A percentile compares a stretch with the other conserved stretches of the same genome.
phyloP scores from a whole-genome alignment of 1,140 invertebrate species.

The Zaprionus africanus region DNA sequence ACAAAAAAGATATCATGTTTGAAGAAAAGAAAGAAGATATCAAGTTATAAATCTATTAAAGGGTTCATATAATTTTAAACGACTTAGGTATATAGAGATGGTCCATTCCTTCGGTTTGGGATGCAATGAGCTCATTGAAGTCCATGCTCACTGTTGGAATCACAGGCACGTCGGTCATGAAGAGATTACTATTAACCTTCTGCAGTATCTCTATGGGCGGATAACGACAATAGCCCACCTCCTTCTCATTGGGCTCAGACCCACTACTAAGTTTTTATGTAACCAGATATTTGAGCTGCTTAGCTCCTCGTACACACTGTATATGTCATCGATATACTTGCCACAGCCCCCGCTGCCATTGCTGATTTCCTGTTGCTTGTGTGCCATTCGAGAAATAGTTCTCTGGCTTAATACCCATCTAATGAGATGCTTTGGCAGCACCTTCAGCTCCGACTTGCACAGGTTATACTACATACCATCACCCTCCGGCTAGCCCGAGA shows the following conservation, averaged over 20 bases:
- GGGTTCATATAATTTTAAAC: conserved; percentile 87
- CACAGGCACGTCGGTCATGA: conserved; percentile 91
- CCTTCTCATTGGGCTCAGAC: conserved; percentile 95
- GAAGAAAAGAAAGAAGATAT: no score
- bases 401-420: conserved; percentile 96
- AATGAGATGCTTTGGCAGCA: conserved; percentile 89
- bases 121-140: conserved; percentile 89
- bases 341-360: conserved; percentile 62
- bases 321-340: conserved; percentile 90
- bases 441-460: conserved; percentile 87
- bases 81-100: conserved; percentile 85
- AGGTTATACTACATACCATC: conserved; percentile 88
- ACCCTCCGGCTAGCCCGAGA: conserved; percentile 96
- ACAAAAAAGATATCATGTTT: no score
- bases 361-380: conserved; percentile 72
- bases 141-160: conserved; percentile 88
- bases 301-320: conserved; percentile 92
- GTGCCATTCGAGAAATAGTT: conserved; percentile 92
- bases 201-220: conserved; percentile 93
- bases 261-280: conserved; percentile 97
- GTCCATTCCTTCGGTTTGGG: conserved; percentile 86
- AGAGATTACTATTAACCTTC: conserved; percentile 91
- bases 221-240: conserved; percentile 96
- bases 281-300: conserved; percentile 87
- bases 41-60: no score